Conservation (phyloP, 1,140 invertebrate genomes). For the Lineus longissimus region DNA sequence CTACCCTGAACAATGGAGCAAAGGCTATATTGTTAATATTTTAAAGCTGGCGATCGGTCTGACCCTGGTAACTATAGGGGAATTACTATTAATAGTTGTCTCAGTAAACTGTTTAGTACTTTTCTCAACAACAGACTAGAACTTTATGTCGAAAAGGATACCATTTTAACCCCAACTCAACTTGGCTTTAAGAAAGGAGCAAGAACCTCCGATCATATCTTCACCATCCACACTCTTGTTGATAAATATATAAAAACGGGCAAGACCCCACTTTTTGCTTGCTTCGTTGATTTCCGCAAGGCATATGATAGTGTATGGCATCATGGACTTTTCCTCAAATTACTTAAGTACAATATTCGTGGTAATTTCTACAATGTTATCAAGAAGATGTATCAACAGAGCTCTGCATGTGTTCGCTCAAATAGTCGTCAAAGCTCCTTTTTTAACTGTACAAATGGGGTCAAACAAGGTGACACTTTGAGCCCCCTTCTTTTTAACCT, state of each 20-base stretch:
- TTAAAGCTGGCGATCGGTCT: slow-evolving; percentile 1
- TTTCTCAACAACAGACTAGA: background rate
- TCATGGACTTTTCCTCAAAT: background rate
- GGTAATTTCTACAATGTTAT: background rate
- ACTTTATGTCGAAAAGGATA: background rate
- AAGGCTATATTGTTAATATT: slow-evolving; percentile 12
- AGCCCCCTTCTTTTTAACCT: slow-evolving; percentile 3
- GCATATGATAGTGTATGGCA: slow-evolving; percentile 1
- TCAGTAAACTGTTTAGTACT: background rate
- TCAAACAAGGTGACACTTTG: background rate
- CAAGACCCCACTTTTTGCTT: background rate
- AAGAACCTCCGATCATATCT: background rate
- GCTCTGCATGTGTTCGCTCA: background rate
- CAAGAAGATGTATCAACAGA: slow-evolving; percentile 1
- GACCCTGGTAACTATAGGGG: slow-evolving; percentile 3
- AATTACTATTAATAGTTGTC: slow-evolving; percentile 3
- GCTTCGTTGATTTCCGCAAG: slow-evolving; percentile 3
- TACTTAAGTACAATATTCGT: background rate
- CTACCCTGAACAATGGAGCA: slow-evolving; percentile 7
- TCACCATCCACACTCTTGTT: background rate
- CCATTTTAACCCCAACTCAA: background rate
- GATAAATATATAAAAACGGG: background rate
- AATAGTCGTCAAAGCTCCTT: background rate
- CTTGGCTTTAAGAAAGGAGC: background rate
- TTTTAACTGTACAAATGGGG: background rate